Conservation (phyloP, 2,113 vertebrate genomes). For the Podocnemis expansa region DNA sequence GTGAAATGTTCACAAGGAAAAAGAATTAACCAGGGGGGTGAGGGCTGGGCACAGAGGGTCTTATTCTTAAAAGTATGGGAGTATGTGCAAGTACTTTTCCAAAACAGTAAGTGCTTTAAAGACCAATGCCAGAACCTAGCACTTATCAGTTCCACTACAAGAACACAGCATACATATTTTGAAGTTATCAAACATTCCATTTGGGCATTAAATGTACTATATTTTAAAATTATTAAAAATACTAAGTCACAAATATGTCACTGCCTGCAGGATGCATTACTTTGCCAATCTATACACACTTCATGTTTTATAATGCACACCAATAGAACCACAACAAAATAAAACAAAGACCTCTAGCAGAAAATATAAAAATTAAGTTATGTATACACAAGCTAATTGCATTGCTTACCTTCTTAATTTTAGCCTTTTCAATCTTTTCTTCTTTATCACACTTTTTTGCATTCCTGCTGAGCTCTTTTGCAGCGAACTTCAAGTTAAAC, state of each 20-base stretch:
- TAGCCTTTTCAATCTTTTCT: slow-evolving; percentile 90
- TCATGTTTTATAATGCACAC: neutral
- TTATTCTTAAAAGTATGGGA: too few species aligned
- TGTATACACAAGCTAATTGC: neutral
- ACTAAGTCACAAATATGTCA: neutral
- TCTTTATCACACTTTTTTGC: slow-evolving; percentile 95
- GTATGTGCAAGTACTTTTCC: too few species aligned
- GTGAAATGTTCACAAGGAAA: too few species aligned
- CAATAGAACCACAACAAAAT: neutral
- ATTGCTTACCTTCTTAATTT: slow-evolving; percentile 91
- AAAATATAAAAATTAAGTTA: neutral
- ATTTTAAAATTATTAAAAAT: neutral
- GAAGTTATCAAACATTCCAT: neutral
- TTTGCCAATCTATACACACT: neutral
- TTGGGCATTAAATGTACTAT: neutral
- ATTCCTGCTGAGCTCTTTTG: slow-evolving; percentile 91
- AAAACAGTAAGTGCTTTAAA: too few species aligned
- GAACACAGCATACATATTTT: neutral
- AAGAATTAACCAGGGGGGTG: neutral
- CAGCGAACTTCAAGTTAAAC: slow-evolving; percentile 93
- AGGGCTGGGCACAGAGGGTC: too few species aligned
- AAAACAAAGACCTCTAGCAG: neutral
- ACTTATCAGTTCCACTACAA: neutral
- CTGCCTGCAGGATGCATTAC: neutral
- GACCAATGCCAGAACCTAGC: too few species aligned